A percentile compares a stretch with the other conserved stretches of the same genome.
These are phyloP conservation scores for Netelia virgata DNA, from an alignment of 2,888 invertebrate species.

Conservation along the genomic window DNA sequence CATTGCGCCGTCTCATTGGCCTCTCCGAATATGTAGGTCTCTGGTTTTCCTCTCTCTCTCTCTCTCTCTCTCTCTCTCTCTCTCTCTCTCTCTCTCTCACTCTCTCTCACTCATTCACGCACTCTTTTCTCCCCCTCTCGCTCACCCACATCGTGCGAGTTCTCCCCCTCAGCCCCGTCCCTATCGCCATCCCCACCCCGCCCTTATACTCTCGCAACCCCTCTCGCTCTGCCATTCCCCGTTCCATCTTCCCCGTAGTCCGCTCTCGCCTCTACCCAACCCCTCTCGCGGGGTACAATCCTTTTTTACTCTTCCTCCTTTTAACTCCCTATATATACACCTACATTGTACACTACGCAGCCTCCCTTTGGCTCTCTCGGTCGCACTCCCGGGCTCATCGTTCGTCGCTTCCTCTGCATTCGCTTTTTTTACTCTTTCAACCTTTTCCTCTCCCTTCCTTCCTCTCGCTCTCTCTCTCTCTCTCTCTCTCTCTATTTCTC, in stretches of 20 bases:
- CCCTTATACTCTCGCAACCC: constrained; percentile 38
- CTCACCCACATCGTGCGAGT: constrained; percentile 67
- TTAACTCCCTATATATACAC: constrained; percentile 35
- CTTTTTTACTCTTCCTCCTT: constrained; percentile 39
- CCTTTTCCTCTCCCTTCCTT: constrained; percentile 54
- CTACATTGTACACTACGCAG: constrained; percentile 22
- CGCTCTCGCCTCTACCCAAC: constrained; percentile 15
- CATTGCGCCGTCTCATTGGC: constrained; percentile 85
- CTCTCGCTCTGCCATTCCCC: constrained; percentile 53
- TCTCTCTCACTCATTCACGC: no score
- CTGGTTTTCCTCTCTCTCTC: constrained; percentile 69
- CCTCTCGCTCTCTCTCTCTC: not conserved
- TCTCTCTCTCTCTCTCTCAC: constrained; percentile 46
- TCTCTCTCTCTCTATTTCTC: no score
- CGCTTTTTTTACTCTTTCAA: constrained; percentile 49
- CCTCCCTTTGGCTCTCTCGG: constrained; percentile 43
- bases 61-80: constrained; percentile 40
- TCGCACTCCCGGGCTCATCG: constrained; percentile 22
- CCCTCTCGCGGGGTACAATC: constrained; percentile 36
- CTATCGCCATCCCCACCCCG: no score
- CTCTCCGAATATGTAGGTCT: constrained; percentile 83
- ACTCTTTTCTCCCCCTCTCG: constrained; percentile 40
- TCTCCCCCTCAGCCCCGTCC: no score
- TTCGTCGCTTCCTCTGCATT: constrained; percentile 23
- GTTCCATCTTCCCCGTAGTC: constrained; percentile 21